These are phyloP conservation scores for Oreonectes daqikongensis DNA, from an alignment of 2,797 vertebrate genomes.

Conservation along the genomic window DNA sequence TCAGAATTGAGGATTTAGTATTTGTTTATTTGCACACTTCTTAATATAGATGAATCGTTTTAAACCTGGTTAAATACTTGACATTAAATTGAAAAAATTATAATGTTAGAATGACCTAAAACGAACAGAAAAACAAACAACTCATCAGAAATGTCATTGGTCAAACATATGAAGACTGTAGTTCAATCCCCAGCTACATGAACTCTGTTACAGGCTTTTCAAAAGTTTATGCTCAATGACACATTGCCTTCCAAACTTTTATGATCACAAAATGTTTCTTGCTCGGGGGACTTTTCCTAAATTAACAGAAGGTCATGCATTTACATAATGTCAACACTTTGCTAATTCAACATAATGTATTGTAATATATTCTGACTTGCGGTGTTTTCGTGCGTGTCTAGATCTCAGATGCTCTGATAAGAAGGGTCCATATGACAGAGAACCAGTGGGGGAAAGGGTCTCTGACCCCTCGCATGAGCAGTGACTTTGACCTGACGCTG, in stretches of 20 bases:
- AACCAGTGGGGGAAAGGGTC: conserved; percentile 98
- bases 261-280: conserved; percentile 6
- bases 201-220: not conserved
- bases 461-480: conserved; percentile 94
- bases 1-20: no score
- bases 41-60: no score
- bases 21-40: no score
- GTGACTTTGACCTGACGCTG: conserved; percentile 95
- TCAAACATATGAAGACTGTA: not conserved
- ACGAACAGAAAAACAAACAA: no score
- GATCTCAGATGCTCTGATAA: conserved; percentile 97
- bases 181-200: not conserved
- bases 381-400: conserved; percentile 61
- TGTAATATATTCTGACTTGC: conserved; percentile 13
- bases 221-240: conserved; percentile 14
- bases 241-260: conserved; percentile 44
- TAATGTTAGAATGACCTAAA: no score
- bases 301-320: conserved; percentile 41
- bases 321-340: conserved; percentile 32
- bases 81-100: no score
- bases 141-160: not conserved
- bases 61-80: no score
- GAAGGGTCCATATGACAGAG: conserved; percentile 94
- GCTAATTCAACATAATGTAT: conserved; percentile 17
- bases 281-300: conserved; percentile 23